Percentiles rank a stretch among this genome's conserved stretches.
Conservation (phyloP, 2,113 vertebrate species). For the Prinia subflava region DNA sequence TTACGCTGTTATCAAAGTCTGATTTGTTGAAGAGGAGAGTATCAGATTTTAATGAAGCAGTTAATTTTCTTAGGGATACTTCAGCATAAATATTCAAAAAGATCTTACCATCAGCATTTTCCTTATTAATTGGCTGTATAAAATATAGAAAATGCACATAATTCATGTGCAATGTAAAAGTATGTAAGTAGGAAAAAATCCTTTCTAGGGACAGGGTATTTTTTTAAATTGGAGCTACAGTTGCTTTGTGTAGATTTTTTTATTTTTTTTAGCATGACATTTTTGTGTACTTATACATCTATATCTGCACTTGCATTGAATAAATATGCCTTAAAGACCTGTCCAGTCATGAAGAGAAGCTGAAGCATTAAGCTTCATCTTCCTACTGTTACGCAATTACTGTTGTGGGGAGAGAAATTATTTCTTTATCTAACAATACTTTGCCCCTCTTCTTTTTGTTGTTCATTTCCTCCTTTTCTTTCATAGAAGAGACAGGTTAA, state of each 20-base stretch:
- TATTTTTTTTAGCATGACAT: background rate
- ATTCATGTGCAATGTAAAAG: background rate
- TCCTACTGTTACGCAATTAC: background rate
- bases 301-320: background rate
- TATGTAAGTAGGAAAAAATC: background rate
- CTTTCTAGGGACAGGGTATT: background rate
- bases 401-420: background rate
- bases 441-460: background rate
- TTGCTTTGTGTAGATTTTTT: background rate
- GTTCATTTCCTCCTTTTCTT: background rate
- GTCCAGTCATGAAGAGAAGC: background rate
- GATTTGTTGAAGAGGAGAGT: background rate
- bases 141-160: background rate
- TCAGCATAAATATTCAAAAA: background rate
- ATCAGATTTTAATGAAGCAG: background rate
- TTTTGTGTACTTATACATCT: background rate
- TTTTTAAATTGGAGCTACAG: background rate
- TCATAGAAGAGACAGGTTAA: background rate
- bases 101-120: background rate
- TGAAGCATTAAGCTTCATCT: background rate
- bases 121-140: background rate
- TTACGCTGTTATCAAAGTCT: background rate
- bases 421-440: background rate
- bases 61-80: background rate
- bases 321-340: background rate